These are phyloP conservation scores for Oostethus manadensis DNA, from an alignment of 2,113 vertebrate species.

Conservation along the genomic window DNA sequence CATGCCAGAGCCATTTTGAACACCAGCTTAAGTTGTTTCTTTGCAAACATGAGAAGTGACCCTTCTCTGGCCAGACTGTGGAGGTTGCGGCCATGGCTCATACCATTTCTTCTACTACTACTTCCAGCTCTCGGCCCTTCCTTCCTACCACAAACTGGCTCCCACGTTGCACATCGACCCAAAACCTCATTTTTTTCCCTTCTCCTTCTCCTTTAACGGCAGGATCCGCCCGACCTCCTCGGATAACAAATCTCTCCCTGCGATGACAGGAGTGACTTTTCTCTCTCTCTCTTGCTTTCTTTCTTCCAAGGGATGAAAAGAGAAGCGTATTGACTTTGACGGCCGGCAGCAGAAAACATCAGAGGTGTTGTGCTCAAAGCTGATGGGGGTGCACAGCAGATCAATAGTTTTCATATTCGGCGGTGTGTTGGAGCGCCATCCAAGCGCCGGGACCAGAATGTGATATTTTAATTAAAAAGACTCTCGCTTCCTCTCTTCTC, in stretches of 20 bases:
- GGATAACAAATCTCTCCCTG: conserved; percentile 34
- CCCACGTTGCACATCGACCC: conserved; percentile 37
- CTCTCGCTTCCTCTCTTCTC: conserved; percentile 12
- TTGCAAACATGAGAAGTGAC: conserved; percentile 26
- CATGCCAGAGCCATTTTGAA: not conserved
- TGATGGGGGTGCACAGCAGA: conserved; percentile 62
- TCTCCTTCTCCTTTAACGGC: conserved; percentile 22
- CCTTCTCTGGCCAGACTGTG: conserved; percentile 29
- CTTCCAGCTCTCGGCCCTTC: conserved; percentile 4
- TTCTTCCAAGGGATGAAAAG: conserved; percentile 53
- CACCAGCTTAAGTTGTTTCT: conserved; percentile 8
- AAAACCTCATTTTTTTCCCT: conserved; percentile 16
- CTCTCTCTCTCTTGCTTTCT: conserved; percentile 37
- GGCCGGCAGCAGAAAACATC: conserved; percentile 63
- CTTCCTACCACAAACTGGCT: conserved; percentile 22
- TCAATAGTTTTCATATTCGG: conserved; percentile 75
- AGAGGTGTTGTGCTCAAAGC: conserved; percentile 59
- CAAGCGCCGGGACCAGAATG: conserved; percentile 30
- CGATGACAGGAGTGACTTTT: conserved; percentile 52
- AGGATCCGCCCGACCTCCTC: conserved; percentile 41
- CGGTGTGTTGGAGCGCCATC: conserved; percentile 34
- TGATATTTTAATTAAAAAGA: conserved; percentile 65
- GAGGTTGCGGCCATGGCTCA: conserved; percentile 26
- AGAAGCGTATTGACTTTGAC: conserved; percentile 64
- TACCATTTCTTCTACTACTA: conserved; percentile 11